phyloP scores from a whole-genome alignment of 1,140 invertebrate genomes.

The Heliconius eleuchia region DNA sequence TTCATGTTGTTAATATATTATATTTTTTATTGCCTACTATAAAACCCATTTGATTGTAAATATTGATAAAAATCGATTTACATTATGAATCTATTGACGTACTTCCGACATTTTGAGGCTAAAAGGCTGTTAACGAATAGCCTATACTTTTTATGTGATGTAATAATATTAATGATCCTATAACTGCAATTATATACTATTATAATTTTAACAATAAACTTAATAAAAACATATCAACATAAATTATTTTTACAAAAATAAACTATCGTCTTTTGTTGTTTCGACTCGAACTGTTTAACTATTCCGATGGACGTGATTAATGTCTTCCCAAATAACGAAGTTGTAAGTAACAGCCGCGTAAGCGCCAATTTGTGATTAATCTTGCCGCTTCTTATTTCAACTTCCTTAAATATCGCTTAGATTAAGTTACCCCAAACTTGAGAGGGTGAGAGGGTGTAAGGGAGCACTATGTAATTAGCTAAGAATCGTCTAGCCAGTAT shows the following conservation, averaged over 20 bases:
- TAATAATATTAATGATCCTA: not conserved
- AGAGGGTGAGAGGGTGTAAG: conserved; percentile 11
- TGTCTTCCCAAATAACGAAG: conserved; percentile 1
- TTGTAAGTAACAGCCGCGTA: not conserved
- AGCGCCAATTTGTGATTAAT: conserved; percentile 11
- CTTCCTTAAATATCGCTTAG: conserved; percentile 1
- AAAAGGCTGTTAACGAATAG: not conserved
- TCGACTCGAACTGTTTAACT: not conserved
- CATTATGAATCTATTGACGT: not conserved
- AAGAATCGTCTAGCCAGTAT: conserved; percentile 26
- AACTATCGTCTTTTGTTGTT: not conserved
- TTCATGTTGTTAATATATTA: not conserved
- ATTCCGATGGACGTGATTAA: not conserved
- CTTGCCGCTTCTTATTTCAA: not conserved
- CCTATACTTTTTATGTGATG: not conserved
- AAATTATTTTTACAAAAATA: too few species aligned
- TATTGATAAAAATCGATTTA: not conserved
- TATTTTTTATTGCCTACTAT: not conserved
- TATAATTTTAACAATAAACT: too few species aligned
- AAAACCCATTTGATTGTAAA: not conserved
- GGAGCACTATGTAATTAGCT: conserved; percentile 23
- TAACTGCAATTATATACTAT: not conserved
- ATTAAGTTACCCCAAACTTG: conserved; percentile 17
- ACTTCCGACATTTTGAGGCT: not conserved
- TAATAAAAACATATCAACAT: too few species aligned